Conservation (phyloP, 2,113 vertebrate species). For the Zapus hudsonius region DNA sequence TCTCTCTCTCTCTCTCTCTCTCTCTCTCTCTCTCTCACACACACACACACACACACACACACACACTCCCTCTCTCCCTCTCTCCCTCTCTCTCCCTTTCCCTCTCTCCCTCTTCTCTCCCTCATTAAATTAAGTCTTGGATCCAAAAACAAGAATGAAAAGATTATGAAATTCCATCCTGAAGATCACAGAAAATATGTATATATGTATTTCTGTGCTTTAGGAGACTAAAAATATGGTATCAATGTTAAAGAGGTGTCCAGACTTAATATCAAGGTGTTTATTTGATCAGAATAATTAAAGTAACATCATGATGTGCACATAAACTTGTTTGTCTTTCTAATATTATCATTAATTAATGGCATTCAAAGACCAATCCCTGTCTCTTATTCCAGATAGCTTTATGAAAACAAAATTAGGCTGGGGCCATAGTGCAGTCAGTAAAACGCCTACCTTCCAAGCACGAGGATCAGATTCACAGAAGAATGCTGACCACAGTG, state of each 20-base stretch:
- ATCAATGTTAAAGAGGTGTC: not conserved
- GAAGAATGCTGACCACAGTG: no score
- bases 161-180: not conserved
- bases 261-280: not conserved
- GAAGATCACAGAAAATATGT: not conserved
- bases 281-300: not conserved
- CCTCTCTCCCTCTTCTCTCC: no score
- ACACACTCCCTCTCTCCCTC: no score
- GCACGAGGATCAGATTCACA: no score
- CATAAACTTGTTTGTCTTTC: not conserved
- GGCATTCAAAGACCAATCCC: not conserved
- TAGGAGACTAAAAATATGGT: not conserved
- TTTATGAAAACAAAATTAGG: not conserved
- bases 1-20: no score
- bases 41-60: no score
- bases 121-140: no score
- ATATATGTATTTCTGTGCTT: not conserved
- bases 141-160: no score
- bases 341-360: not conserved
- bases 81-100: no score
- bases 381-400: not conserved
- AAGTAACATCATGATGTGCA: not conserved
- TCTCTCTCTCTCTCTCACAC: no score
- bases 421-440: no score
- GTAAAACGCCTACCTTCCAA: no score